Evolutionary conservation across 1,140 invertebrate species (phyloP).

Genomic region (Chrysoperla carnea): DNA sequence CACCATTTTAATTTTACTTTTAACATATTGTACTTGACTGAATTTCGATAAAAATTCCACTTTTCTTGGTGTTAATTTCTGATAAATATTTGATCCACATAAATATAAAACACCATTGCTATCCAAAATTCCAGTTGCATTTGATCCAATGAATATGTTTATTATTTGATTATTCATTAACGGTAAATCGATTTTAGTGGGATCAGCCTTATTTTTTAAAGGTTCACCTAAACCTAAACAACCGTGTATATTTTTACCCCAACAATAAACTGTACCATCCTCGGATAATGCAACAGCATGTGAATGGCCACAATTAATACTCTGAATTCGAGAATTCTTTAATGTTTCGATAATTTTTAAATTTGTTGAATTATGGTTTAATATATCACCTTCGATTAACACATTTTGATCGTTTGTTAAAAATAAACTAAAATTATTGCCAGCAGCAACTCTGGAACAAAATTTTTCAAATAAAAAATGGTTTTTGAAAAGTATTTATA

Average conservation of each 20-base stretch:
- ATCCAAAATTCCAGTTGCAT: constrained; percentile 47
- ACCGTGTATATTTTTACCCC: too few relatives aligned
- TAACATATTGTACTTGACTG: not conserved
- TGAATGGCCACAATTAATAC: too few relatives aligned
- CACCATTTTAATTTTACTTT: constrained; percentile 27
- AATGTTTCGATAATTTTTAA: too few relatives aligned
- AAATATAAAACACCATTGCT: constrained; percentile 40
- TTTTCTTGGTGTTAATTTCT: constrained; percentile 29
- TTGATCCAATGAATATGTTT: constrained; percentile 39
- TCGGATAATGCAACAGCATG: too few relatives aligned
- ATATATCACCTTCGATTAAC: constrained; percentile 6
- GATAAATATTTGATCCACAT: constrained; percentile 48
- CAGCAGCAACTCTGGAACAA: not conserved
- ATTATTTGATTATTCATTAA: constrained; percentile 24
- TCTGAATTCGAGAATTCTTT: too few relatives aligned
- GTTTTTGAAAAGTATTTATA: too few relatives aligned
- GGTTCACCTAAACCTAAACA: too few relatives aligned
- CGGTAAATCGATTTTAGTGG: too few relatives aligned
- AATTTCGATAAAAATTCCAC: too few relatives aligned
- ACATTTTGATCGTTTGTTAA: constrained; percentile 1
- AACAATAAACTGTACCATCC: too few relatives aligned
- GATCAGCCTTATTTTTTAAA: too few relatives aligned
- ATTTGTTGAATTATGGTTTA: not conserved
- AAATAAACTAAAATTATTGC: not conserved
- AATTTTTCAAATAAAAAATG: not conserved